Base-by-base conservation (phyloP, 2,888 invertebrate species). In the Lithophane socia region DNA sequence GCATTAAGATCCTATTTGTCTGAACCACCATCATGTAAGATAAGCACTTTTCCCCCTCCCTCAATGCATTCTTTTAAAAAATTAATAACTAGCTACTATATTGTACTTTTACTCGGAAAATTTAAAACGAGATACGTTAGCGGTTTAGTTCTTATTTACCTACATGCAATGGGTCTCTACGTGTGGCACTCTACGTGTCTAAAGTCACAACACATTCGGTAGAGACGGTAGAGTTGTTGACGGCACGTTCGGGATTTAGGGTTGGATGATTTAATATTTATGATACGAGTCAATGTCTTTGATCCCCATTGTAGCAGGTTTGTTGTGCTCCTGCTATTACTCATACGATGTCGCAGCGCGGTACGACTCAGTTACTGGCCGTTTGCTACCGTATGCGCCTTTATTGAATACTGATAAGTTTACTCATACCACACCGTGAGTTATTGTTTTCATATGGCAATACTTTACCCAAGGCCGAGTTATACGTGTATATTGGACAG, bases 321-420 rank as follows among this genome's bases (percentile, higher is more conserved):
- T 90, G 89, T 90, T 90, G 89, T 90, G 87, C 82, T 90, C 83
- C 85, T 87, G 77, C 82, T 89, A 93, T 94, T 93, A 94, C 93
- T 94, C 94, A 93, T 90, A 86, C 92, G 91, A 92, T 92, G 92
- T 92, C 92, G 91, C 92, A 89, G 91, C 90, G 87, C 89, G 91
- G 92, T 88, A 92, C 92, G 87, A 88, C 87, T 88, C 84, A 84
- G 89, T 88, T 88, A 85, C 69, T 89, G 87, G 84, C 88, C 85
- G 89, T 89, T 90, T 87, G 92, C 91, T 90, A 92, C 91, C 87
- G 91, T 90, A 86, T 90, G 91, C 82, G 89, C 88, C 92, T 92
- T 90, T 90, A 91, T 91, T 90, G 94, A 93, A 94, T 94, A 94
- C 92, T 94, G 92, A 94, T 94, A 93, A 92, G 93, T 93, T 94